Evolutionary conservation across 2,113 vertebrate species (phyloP).

Genomic region (Pseudopipra pipra): DNA sequence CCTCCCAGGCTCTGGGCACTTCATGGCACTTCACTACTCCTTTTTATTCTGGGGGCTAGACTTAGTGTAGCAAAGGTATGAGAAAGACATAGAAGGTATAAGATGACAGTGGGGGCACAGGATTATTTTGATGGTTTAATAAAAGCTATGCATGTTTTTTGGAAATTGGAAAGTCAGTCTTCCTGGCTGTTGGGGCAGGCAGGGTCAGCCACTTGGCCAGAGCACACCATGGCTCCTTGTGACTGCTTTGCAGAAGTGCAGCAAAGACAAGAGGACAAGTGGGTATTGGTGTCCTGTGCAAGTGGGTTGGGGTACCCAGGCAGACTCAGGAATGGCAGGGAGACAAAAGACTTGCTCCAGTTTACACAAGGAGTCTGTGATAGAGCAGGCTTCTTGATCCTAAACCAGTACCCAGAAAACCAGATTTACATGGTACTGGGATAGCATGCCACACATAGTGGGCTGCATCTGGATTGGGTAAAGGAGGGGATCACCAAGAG

Average conservation of each 20-base stretch:
- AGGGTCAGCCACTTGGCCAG: neutral
- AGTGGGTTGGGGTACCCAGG: neutral
- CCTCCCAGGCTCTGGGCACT: neutral
- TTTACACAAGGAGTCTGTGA: neutral
- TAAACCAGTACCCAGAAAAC: neutral
- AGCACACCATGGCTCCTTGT: neutral
- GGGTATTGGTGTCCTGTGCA: neutral
- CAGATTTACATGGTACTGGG: neutral
- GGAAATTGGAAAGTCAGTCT: neutral
- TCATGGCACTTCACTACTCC: fast-evolving
- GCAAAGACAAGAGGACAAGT: neutral
- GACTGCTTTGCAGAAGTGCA: neutral
- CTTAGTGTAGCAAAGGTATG: neutral
- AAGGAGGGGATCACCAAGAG: neutral
- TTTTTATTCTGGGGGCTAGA: neutral
- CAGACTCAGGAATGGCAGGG: neutral
- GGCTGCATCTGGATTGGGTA: neutral
- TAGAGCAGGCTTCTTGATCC: neutral
- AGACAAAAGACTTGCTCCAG: neutral
- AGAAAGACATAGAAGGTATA: neutral
- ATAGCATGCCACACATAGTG: neutral
- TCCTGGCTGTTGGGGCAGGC: neutral
- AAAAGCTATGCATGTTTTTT: neutral
- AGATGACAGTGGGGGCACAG: neutral
- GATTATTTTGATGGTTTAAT: neutral